Base-by-base conservation (phyloP, 2,113 vertebrate genomes). In the Rhinolophus sinicus region DNA sequence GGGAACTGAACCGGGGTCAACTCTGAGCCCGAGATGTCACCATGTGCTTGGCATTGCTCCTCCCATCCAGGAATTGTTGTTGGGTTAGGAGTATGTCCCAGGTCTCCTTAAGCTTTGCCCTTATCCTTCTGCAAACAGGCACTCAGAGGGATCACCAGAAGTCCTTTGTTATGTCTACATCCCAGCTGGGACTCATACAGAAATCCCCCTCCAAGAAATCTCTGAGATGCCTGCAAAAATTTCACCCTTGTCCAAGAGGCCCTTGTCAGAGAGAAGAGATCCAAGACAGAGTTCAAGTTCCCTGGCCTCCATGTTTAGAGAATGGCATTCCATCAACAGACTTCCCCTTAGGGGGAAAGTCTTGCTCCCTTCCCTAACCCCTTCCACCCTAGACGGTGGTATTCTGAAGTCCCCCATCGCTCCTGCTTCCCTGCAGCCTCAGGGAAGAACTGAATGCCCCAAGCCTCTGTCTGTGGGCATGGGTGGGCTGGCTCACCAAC, bases 1-100 rank as follows among this genome's bases (percentile, higher is more conserved):
- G 10, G 44, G 40, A n/a, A 21, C 73, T 56, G 35, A 22, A 13
- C 58, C 2, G 2, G 67, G 4, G 14, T 67, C 24, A 67, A 7
- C 84, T 21, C 33, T 15, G 78, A 58, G 50, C 38, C 11, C 0
- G 0, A 90, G 30, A 26, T 50, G 8, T 33, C 33, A 35, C 78
- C 18, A 6, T 30, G 33, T 35, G 21, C 6, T 52, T 0, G 0
- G 7, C 22, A 26, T 13, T 12, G 0, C 26, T 60, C 40, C 69
- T 87, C 16, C 16, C 24, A 0, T 8, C 89, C 52, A 21, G 67
- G 38, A 73, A 24, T 60, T 52, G 30, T 33, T 65, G n/a, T 30
- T 62, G 33, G 35, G 8, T 8, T 80, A 30, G 13, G 52, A n/a
- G 2, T 28, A 6, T 3, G 16, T 14, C 30, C 67, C 58, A 16